Evolutionary conservation across 2,113 vertebrate species (phyloP).

Genomic region (Coptodon bakossiorum): DNA sequence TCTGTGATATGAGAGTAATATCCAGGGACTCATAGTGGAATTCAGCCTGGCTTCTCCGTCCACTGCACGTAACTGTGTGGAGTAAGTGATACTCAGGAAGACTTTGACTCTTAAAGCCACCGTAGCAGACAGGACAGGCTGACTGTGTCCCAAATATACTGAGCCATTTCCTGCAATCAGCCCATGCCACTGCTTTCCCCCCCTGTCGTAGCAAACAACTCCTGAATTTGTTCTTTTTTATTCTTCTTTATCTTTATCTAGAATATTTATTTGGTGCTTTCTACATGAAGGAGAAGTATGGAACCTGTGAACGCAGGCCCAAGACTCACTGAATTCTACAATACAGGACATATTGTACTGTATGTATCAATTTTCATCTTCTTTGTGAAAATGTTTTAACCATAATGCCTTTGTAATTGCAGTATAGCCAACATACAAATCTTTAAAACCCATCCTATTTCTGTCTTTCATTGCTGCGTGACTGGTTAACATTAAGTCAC

Average conservation of each 20-base stretch:
- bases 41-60: conserved; percentile 39
- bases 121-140: conserved; percentile 36
- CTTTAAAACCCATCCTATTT: neutral
- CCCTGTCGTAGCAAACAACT: neutral
- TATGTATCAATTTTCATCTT: neutral
- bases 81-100: conserved; percentile 55
- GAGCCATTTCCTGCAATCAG: conserved; percentile 10
- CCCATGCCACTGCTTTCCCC: neutral
- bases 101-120: conserved; percentile 55
- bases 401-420: neutral
- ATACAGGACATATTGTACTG: neutral
- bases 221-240: neutral
- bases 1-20: conserved; percentile 64
- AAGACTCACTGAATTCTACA: neutral
- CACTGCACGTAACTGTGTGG: conserved; percentile 32
- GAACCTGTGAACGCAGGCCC: neutral
- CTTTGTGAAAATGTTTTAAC: neutral
- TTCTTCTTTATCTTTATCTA: neutral
- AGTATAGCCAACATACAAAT: neutral
- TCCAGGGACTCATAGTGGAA: conserved; percentile 57
- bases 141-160: conserved; percentile 47
- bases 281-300: neutral
- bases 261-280: neutral
- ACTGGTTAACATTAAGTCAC: neutral
- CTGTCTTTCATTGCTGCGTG: neutral